Conservation (phyloP, 2,113 vertebrate genomes). For the Bostrychus sinensis region DNA sequence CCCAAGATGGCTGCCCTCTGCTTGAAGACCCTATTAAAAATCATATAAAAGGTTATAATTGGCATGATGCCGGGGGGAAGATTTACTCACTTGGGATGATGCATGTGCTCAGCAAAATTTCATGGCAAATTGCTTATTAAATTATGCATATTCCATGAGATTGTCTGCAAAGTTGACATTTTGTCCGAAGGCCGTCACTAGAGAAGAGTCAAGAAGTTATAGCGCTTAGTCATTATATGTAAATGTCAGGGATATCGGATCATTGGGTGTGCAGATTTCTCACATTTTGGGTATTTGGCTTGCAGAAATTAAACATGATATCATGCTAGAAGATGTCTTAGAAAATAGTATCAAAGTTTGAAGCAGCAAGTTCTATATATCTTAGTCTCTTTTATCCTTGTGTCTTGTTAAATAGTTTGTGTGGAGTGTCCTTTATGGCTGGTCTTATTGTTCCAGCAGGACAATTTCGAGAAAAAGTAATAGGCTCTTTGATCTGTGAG, state of each 20-base stretch:
- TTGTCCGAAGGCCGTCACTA: conserved; percentile 27
- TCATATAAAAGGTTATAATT: conserved; percentile 13
- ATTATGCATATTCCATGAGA: conserved; percentile 53
- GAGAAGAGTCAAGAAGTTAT: conserved; percentile 18
- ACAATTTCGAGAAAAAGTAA: conserved; percentile 3
- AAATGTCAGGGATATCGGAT: conserved; percentile 25
- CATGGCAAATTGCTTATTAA: conserved; percentile 48
- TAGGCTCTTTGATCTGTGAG: conserved; percentile 36
- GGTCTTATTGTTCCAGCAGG: background rate
- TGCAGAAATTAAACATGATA: conserved; percentile 6
- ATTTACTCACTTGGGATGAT: conserved; percentile 20
- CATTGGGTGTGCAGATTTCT: background rate
- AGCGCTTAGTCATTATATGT: conserved; percentile 23
- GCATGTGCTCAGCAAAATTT: conserved; percentile 33
- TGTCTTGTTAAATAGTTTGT: background rate
- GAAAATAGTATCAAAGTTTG: no score
- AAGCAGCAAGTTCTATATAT: background rate
- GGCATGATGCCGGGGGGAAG: conserved; percentile 7
- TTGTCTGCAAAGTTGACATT: conserved; percentile 46
- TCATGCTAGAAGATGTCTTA: background rate
- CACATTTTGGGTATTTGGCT: conserved; percentile 9
- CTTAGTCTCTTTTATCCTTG: background rate
- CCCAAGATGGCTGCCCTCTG: background rate
- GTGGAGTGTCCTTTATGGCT: background rate
- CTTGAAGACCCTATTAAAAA: background rate